Evolutionary conservation across 2,113 vertebrate species (phyloP).

Genomic region (Alethe diademata): DNA sequence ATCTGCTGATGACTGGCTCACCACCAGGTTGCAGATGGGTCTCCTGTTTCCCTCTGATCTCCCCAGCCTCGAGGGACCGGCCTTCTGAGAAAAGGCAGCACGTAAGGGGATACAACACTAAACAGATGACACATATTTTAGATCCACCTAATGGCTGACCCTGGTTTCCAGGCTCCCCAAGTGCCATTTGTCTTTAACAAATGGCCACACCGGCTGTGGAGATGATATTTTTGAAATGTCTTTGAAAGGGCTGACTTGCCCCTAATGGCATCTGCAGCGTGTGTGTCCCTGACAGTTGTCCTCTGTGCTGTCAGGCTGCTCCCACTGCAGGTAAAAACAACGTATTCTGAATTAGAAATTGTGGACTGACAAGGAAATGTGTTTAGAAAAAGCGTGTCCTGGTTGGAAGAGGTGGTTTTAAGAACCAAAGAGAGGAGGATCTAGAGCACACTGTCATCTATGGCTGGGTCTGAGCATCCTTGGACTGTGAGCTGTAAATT

Average conservation of each 20-base stretch:
- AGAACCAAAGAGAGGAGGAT: background rate
- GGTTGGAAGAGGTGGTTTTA: background rate
- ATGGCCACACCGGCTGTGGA: slow-evolving; percentile 36
- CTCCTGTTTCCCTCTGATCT: slow-evolving; percentile 23
- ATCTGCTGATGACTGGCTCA: slow-evolving; percentile 43
- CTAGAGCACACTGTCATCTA: background rate
- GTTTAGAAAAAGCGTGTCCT: background rate
- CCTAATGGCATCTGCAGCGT: slow-evolving; percentile 15
- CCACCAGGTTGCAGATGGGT: slow-evolving; percentile 36
- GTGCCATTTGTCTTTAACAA: slow-evolving; percentile 65
- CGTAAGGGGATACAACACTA: background rate
- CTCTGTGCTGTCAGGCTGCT: background rate
- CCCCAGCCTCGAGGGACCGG: background rate
- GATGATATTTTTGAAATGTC: slow-evolving; percentile 44
- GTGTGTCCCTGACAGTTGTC: slow-evolving; percentile 32
- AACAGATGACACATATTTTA: slow-evolving; percentile 63
- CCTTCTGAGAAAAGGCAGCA: background rate
- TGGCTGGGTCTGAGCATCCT: background rate
- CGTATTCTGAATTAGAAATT: background rate
- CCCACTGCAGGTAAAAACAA: slow-evolving; percentile 1
- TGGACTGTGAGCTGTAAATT: background rate
- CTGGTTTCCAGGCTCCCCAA: slow-evolving; percentile 20
- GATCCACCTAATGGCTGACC: slow-evolving; percentile 25
- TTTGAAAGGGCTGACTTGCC: slow-evolving; percentile 45
- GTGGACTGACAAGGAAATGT: background rate